These are phyloP conservation scores for Coranthus polyacanthus DNA, from an alignment of 2,797 vertebrate species.

Conservation along the genomic window DNA sequence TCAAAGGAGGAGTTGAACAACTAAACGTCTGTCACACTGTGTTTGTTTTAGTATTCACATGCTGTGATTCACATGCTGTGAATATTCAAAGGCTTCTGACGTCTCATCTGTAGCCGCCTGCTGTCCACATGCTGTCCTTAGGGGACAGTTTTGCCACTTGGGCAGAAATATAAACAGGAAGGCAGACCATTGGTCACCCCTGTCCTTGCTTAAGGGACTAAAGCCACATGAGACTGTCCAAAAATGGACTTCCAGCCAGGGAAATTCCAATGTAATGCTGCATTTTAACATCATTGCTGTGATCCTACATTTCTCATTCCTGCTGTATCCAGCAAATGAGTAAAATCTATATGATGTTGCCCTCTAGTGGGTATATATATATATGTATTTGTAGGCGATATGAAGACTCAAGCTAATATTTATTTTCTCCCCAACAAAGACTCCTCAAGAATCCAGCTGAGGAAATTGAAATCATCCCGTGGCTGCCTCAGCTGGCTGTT, in stretches of 20 bases:
- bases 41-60: slow-evolving; percentile 6
- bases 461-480: slow-evolving; percentile 39
- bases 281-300: not conserved
- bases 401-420: not conserved
- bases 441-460: slow-evolving; percentile 9
- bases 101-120: slow-evolving; percentile 41
- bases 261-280: slow-evolving; percentile 26
- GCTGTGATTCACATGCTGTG: not conserved
- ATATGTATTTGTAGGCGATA: not conserved
- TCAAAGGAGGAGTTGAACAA: not conserved
- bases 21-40: slow-evolving; percentile 19
- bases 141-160: slow-evolving; percentile 36
- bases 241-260: not conserved
- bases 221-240: not conserved
- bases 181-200: slow-evolving; percentile 27
- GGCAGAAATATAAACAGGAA: slow-evolving; percentile 68
- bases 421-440: not conserved
- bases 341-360: not conserved
- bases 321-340: not conserved
- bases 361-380: slow-evolving; percentile 32
- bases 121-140: slow-evolving; percentile 59
- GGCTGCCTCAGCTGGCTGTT: not conserved
- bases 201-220: slow-evolving; percentile 10
- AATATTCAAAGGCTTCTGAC: not conserved
- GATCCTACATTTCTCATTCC: not conserved